phyloP scores from a whole-genome alignment of 2,113 vertebrate species.

The Tachysurus vachellii region DNA sequence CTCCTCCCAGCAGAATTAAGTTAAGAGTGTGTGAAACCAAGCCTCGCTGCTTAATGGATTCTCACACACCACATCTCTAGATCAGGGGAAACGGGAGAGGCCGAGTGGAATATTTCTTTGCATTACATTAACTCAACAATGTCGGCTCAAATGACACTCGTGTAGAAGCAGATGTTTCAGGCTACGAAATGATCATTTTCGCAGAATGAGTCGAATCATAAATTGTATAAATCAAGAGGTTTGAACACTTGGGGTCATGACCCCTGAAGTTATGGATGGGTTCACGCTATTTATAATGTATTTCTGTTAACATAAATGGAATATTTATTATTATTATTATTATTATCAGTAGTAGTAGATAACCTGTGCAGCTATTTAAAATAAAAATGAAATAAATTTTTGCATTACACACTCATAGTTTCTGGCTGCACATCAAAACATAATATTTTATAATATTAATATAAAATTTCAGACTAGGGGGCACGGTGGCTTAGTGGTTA shows the following conservation, averaged over 20 bases:
- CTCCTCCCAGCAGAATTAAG: conserved; percentile 38
- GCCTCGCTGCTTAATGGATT: conserved; percentile 41
- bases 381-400: neutral
- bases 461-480: too few relatives aligned
- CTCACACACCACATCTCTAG: conserved; percentile 37
- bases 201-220: neutral
- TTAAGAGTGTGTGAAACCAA: conserved; percentile 40
- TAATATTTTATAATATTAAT: neutral
- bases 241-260: neutral
- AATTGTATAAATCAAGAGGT: neutral
- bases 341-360: neutral
- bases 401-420: neutral
- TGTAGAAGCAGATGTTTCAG: neutral
- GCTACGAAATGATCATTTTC: neutral
- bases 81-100: conserved; percentile 4
- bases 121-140: conserved; percentile 8
- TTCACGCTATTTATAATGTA: neutral
- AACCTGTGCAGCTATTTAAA: neutral
- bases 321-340: neutral
- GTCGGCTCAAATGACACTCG: conserved; percentile 1
- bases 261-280: too few relatives aligned
- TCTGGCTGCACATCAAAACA: neutral
- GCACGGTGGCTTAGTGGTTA: too few relatives aligned
- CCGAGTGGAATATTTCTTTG: conserved; percentile 3
- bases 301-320: neutral